Conservation (phyloP, 2,797 vertebrate species). For the Eospalax fontanierii region DNA sequence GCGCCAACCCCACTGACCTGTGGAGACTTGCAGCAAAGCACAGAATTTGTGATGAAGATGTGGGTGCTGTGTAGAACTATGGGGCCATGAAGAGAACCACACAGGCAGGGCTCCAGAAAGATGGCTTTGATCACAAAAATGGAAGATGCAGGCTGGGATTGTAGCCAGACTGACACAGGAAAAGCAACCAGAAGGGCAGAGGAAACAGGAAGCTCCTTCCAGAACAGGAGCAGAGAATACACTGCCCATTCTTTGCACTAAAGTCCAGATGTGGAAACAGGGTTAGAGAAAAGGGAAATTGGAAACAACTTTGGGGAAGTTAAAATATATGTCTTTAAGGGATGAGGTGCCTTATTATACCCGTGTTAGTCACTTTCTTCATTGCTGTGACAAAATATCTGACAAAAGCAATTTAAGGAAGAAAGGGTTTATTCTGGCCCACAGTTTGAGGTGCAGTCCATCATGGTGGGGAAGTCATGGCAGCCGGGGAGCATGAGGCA, state of each 20-base stretch:
- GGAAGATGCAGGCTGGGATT: accelerated
- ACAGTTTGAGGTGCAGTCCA: background rate
- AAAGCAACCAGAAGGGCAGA: accelerated
- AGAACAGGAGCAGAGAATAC: too few species aligned
- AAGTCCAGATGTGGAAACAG: background rate
- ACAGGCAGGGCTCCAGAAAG: background rate
- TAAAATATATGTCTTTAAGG: background rate
- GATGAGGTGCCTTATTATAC: background rate
- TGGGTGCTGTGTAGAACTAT: too few species aligned
- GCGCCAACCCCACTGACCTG: accelerated
- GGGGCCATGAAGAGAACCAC: accelerated
- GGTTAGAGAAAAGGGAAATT: background rate
- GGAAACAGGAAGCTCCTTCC: accelerated
- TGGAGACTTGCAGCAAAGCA: background rate
- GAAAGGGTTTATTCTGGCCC: background rate
- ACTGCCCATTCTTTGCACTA: accelerated
- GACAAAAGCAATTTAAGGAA: background rate
- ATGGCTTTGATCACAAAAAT: accelerated
- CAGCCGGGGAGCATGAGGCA: background rate
- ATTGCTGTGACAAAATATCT: background rate
- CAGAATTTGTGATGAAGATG: background rate
- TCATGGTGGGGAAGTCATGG: background rate
- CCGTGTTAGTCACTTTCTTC: background rate
- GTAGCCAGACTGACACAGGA: background rate
- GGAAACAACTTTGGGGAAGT: background rate